phyloP scores from a whole-genome alignment of 2,797 vertebrate genomes.

The Anguilla megastoma region DNA sequence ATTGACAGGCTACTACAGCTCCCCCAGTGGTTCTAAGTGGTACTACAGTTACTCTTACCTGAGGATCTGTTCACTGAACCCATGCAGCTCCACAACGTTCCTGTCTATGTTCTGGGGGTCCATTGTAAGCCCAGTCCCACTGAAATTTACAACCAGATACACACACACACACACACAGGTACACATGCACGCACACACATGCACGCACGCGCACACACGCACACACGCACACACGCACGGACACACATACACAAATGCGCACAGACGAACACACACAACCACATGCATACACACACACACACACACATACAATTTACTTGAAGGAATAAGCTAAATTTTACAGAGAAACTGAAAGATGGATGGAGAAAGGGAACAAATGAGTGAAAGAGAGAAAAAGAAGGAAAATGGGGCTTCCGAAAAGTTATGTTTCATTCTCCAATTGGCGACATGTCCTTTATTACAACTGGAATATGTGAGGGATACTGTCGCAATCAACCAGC shows the following conservation, averaged over 20 bases:
- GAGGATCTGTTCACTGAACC: constrained; percentile 82
- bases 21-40: not conserved
- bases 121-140: not conserved
- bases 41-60: constrained; percentile 66
- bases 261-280: not conserved
- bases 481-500: too few species aligned
- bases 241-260: not conserved
- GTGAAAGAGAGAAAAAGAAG: too few species aligned
- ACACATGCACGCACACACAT: too few species aligned
- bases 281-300: too few species aligned
- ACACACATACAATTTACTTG: not conserved
- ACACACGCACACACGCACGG: not conserved
- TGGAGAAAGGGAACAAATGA: not conserved
- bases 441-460: too few species aligned
- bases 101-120: fast-evolving
- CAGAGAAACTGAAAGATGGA: not conserved
- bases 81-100: constrained; percentile 64
- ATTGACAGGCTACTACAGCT: not conserved
- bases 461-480: too few species aligned
- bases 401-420: too few species aligned
- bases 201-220: not conserved
- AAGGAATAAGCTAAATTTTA: not conserved
- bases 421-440: too few species aligned
- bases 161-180: not conserved
- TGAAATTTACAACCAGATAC: not conserved